Evolutionary conservation across 2,797 vertebrate species (phyloP).

Genomic region (Tragopan temminckii): DNA sequence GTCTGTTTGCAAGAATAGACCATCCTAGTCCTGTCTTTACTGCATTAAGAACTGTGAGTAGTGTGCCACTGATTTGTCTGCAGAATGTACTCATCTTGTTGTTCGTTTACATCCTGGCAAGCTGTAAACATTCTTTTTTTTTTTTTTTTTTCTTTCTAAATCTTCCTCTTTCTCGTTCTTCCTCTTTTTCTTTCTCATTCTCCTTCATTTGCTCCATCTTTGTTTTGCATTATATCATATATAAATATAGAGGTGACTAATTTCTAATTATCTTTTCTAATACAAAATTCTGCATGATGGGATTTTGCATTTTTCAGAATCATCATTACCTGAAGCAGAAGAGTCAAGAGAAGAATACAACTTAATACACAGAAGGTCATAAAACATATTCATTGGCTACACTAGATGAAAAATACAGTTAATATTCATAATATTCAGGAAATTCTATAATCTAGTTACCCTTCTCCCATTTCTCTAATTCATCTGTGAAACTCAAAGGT

Average conservation of each 20-base stretch:
- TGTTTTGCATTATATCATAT: background rate
- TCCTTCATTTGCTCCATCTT: background rate
- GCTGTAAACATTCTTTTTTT: background rate
- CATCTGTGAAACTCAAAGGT: background rate
- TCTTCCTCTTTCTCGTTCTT: background rate
- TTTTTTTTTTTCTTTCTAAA: background rate
- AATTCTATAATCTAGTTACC: background rate
- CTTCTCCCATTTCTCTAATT: background rate
- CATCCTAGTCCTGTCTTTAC: background rate
- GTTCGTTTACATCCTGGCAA: background rate
- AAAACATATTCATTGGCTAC: background rate
- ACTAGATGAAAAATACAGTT: background rate
- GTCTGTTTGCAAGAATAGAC: background rate
- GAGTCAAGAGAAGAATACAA: background rate
- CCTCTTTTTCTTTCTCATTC: background rate
- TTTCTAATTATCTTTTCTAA: background rate
- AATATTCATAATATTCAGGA: background rate
- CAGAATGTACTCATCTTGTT: background rate
- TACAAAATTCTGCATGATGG: background rate
- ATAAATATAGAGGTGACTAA: background rate
- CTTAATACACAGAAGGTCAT: background rate
- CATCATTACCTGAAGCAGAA: background rate
- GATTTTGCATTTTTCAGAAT: constrained; percentile 6
- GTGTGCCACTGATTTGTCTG: background rate
- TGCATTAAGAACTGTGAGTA: background rate